Base-by-base conservation (phyloP, 2,888 invertebrate species). In the Neoaliturus tenellus region DNA sequence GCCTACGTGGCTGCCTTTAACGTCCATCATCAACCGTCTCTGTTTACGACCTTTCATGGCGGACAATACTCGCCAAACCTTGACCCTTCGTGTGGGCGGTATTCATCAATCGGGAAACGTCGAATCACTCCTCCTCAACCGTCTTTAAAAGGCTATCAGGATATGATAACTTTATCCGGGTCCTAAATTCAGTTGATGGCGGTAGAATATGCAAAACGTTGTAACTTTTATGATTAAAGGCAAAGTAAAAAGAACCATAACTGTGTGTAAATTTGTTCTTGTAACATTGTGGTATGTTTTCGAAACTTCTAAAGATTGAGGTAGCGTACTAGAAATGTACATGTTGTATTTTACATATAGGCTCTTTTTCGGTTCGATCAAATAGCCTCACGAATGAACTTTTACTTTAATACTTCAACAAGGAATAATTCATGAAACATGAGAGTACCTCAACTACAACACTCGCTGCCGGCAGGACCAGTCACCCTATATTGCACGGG, bases 21-120 rank as follows among this genome's bases (percentile, higher is more conserved):
- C 33, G 67, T 67, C n/a, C 20, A 69, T 69, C 69, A 69, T 67
- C 28, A 69, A 35, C 33, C 8, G 20, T 25, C 69, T 10, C 12
- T 69, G 12, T 69, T 69, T n/a, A 69, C 39, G 69, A n/a, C 39
- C 39, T 35, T 35, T 20, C 33, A 69, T 67, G 67, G 39, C 14
- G 23, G 31, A 69, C 69, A 69, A 69, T 69, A 20, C 20, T 33
- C n/a, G 33, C 69, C 33, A 33, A n/a, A 20, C 69, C 69, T 39
- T 69, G 69, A 69, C 69, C 69, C 33, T 39, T 5, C 23, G 39
- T 14, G 69, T 69, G 39, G 69, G 69, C 6, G 35, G 8, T 12
- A n/a, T 39, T 25, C 33, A 33, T 39, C 69, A 35, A 55, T 55
- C 12, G 23, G 62, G 10, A 4, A 31, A 62, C 62, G 31, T 62